phyloP scores from a whole-genome alignment of 92 coral and sea anemone species.

The Zoanthus sansibaricus region DNA sequence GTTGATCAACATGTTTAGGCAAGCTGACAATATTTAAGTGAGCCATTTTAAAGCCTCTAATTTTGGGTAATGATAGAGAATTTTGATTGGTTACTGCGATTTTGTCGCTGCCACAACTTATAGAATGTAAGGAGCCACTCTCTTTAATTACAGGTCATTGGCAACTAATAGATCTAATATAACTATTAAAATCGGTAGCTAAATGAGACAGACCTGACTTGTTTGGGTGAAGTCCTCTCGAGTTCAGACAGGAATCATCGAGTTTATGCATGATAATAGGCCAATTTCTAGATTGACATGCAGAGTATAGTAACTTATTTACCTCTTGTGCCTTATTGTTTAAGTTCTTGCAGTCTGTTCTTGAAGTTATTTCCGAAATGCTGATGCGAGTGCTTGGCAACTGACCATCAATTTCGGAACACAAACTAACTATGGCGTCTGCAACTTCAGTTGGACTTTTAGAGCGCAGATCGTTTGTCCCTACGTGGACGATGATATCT shows the following conservation, averaged over 20 bases:
- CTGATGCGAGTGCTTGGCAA: slow-evolving; percentile 34
- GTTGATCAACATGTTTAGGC: too few species aligned
- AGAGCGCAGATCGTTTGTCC: slow-evolving; percentile 40
- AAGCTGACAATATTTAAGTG: too few species aligned
- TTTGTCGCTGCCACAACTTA: not conserved
- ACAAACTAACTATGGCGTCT: slow-evolving; percentile 31
- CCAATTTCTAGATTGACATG: slow-evolving; percentile 35
- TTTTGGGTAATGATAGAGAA: too few species aligned
- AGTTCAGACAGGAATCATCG: slow-evolving; percentile 21
- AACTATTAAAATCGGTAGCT: slow-evolving; percentile 6
- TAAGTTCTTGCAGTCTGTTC: slow-evolving; percentile 27
- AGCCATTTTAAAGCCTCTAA: too few species aligned
- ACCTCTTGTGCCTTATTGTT: slow-evolving; percentile 24
- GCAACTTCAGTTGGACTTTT: slow-evolving; percentile 33
- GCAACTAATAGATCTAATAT: slow-evolving; percentile 3
- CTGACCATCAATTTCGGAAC: slow-evolving; percentile 22
- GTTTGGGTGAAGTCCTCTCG: slow-evolving; percentile 36
- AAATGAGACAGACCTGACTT: slow-evolving; percentile 3
- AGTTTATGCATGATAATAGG: slow-evolving; percentile 16
- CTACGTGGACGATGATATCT: slow-evolving; percentile 35
- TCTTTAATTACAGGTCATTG: slow-evolving; percentile 14
- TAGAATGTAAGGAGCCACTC: not conserved
- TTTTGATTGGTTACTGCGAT: too few species aligned
- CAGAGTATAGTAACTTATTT: slow-evolving; percentile 46
- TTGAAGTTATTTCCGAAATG: slow-evolving; percentile 38